Evolutionary conservation across 2,888 invertebrate genomes (phyloP), one percentile per base, ranked within the genome.

Genomic region (Salpingus planirostris): DNA sequence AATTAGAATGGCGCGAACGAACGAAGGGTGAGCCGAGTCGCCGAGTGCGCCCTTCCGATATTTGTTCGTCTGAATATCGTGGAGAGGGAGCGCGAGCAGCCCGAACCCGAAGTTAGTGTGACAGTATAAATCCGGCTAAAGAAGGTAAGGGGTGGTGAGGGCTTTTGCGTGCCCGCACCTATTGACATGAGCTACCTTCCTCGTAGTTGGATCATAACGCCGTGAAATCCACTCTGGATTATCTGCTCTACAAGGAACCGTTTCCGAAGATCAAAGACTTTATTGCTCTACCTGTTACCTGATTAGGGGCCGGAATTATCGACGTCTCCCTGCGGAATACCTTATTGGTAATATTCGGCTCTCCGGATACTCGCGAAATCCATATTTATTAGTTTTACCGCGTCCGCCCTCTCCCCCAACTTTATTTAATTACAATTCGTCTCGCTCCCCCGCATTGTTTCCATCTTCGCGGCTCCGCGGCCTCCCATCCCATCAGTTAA

Each of bases 251-350:
- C 49, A 47, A 47, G 50, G 42, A 50, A 42, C 44, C 47, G 42
- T 46, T 49, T 50, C 39, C 42, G 36, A 47, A 50, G 50, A 52
- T 52, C 51, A 52, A 52, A 52, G 51, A 49, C 50, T 50, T 50
- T 47, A 50, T 47, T 50, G 46, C 46, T 40, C 41, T 50, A 50
- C 50, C 50, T 51, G 47, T 48, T 50, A 47, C 42, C 49, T 47
- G 47, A 47, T 48, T 47, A 47, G 44, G 46, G 41, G 40, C 31
- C 36, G 39, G 42, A 47, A 52, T 49, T 49, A 52, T 52, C 45
- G 50, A 49, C 46, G 43, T 44, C 47, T 46, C 31, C 28, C 43
- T 29, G 30, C 36, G 22, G 46, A 45, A 45, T 46, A 44, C 40
- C 38, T 43, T 36, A 44, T 40, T 36, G 35, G 30, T 30, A 30